Evolutionary conservation across 2,113 vertebrate genomes (phyloP).

Genomic region (Platycercus adscitus): DNA sequence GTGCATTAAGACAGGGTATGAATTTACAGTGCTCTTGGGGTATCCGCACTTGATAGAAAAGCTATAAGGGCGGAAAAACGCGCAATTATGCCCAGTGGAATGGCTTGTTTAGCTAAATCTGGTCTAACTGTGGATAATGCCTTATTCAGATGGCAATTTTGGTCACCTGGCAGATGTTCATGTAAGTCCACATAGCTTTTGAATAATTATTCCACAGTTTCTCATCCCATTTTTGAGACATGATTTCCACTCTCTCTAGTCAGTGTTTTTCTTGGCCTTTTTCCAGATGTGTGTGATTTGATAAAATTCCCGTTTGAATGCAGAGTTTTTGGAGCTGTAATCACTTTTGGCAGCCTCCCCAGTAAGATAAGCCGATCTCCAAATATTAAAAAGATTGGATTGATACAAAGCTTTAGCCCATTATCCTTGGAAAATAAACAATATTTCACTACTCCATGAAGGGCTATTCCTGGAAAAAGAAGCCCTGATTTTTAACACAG

Average conservation of each 20-base stretch:
- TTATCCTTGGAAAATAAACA: constrained; percentile 33
- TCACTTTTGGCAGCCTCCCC: not conserved
- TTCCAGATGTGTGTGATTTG: constrained; percentile 29
- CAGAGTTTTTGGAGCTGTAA: constrained; percentile 16
- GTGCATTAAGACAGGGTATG: not conserved
- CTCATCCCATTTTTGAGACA: constrained; percentile 21
- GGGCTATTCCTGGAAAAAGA: constrained; percentile 12
- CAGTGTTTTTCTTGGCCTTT: constrained; percentile 32
- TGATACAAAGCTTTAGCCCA: constrained; percentile 14
- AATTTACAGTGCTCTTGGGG: constrained; percentile 14
- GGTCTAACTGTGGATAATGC: constrained; percentile 37
- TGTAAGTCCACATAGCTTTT: not conserved
- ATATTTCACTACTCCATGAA: not conserved
- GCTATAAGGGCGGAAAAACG: constrained; percentile 31
- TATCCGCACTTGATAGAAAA: not conserved
- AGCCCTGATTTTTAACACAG: not conserved
- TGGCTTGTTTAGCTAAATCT: constrained; percentile 18
- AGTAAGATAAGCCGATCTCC: constrained; percentile 37
- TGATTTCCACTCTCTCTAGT: constrained; percentile 7
- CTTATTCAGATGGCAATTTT: constrained; percentile 52
- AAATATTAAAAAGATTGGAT: constrained; percentile 28
- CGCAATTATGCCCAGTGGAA: constrained; percentile 34
- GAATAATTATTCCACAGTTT: constrained; percentile 38
- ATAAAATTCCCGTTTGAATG: constrained; percentile 30
- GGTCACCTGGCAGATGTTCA: constrained; percentile 15